phyloP scores from a whole-genome alignment of 2,888 invertebrate genomes.

The Cancer borealis region DNA sequence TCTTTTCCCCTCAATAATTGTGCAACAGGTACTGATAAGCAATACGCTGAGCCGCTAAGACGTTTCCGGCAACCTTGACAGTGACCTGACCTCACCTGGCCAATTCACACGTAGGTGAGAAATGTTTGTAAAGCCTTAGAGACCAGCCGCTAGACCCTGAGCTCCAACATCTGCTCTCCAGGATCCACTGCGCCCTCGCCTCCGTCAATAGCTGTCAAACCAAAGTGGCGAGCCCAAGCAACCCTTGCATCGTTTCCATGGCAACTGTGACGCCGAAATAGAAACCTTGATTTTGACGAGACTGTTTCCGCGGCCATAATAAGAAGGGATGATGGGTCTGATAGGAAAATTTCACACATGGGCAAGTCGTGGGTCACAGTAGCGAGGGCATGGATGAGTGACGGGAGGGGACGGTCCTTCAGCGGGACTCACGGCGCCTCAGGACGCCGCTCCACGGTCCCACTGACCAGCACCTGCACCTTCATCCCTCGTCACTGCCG shows the following conservation, averaged over 20 bases:
- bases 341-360: slow-evolving; percentile 73
- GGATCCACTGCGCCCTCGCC: neutral
- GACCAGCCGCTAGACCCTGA: neutral
- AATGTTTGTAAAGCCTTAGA: slow-evolving; percentile 55
- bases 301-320: slow-evolving; percentile 68
- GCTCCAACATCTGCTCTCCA: neutral
- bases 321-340: slow-evolving; percentile 64
- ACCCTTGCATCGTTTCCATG: slow-evolving; percentile 54
- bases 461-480: neutral
- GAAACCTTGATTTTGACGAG: slow-evolving; percentile 69
- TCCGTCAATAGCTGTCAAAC: neutral
- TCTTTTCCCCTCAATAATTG: neutral
- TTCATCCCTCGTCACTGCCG: neutral
- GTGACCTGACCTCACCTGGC: slow-evolving; percentile 62
- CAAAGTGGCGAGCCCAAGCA: slow-evolving; percentile 40
- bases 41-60: neutral
- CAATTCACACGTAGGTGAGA: slow-evolving; percentile 58
- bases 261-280: slow-evolving; percentile 64
- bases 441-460: neutral
- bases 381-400: slow-evolving; percentile 28
- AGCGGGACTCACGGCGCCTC: neutral
- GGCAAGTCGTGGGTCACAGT: slow-evolving; percentile 42
- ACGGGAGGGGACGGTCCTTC: neutral
- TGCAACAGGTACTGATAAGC: neutral
- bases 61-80: neutral